Conservation (phyloP, 2,888 invertebrate species). For the Netelia virgata region DNA sequence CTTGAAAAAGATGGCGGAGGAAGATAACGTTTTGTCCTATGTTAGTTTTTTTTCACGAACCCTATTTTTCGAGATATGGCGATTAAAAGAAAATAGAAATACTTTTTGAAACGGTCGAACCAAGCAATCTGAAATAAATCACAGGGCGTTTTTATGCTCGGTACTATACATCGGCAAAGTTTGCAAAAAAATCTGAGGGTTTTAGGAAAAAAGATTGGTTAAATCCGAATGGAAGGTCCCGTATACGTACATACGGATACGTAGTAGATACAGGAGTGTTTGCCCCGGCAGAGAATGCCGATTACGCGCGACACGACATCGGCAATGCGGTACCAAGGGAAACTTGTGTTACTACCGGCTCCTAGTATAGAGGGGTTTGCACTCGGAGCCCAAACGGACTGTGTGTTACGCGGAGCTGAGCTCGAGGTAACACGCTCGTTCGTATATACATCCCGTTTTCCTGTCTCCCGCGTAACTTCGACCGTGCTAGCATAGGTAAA, state of each 20-base stretch:
- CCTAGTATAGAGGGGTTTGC: neutral
- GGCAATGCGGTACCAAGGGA: slow-evolving; percentile 79
- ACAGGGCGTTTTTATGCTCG: no score
- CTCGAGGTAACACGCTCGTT: slow-evolving; percentile 26
- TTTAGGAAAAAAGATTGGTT: neutral
- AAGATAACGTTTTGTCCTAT: no score
- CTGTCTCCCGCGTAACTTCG: slow-evolving; percentile 25
- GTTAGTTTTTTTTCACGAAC: no score
- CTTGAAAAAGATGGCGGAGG: no score
- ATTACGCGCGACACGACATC: slow-evolving; percentile 79
- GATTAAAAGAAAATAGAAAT: no score
- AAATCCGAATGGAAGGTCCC: neutral
- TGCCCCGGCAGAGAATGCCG: slow-evolving; percentile 43
- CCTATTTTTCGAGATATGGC: no score
- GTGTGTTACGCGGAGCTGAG: slow-evolving; percentile 28
- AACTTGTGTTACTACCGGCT: slow-evolving; percentile 28
- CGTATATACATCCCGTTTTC: slow-evolving; percentile 8
- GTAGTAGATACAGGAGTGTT: slow-evolving; percentile 5
- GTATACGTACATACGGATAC: slow-evolving; percentile 9
- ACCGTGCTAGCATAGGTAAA: slow-evolving; percentile 33
- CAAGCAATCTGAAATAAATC: no score
- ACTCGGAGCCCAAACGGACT: slow-evolving; percentile 42
- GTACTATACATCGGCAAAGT: no score
- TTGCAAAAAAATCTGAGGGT: no score
- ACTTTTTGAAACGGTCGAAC: no score